phyloP scores from a whole-genome alignment of 2,797 vertebrate genomes.

The Poecilia velifera region DNA sequence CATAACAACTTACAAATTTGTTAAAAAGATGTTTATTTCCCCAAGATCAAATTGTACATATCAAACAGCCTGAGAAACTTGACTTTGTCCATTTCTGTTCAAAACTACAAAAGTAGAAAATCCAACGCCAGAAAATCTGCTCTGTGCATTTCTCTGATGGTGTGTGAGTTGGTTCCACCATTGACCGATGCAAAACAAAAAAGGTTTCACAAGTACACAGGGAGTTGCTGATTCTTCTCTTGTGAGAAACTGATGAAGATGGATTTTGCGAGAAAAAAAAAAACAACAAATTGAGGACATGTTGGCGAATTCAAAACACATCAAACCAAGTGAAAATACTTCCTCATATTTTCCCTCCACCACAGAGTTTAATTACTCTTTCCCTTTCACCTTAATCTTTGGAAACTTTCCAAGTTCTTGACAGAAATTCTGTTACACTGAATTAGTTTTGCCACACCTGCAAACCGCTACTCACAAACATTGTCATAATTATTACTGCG shows the following conservation, averaged over 20 bases:
- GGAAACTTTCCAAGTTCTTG: neutral
- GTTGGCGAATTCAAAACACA: neutral
- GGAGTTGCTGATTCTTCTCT: neutral
- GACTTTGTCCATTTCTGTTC: neutral
- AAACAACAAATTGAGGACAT: neutral
- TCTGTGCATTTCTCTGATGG: neutral
- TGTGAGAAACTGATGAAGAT: neutral
- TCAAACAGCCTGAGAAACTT: neutral
- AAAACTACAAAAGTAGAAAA: neutral
- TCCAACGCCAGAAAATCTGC: neutral
- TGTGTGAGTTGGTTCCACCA: neutral
- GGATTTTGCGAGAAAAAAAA: slow-evolving; percentile 1
- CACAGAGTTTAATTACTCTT: neutral
- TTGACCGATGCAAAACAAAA: neutral
- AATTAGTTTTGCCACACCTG: neutral
- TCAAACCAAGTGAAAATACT: neutral
- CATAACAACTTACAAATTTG: neutral
- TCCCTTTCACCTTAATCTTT: neutral
- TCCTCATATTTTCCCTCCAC: neutral
- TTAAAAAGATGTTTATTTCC: neutral
- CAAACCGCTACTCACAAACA: neutral
- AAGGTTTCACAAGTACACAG: neutral
- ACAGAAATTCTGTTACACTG: neutral
- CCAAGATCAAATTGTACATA: neutral
- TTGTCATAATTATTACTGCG: no score